phyloP scores from a whole-genome alignment of 2,113 vertebrate species.

The Cynopterus brachyotis region DNA sequence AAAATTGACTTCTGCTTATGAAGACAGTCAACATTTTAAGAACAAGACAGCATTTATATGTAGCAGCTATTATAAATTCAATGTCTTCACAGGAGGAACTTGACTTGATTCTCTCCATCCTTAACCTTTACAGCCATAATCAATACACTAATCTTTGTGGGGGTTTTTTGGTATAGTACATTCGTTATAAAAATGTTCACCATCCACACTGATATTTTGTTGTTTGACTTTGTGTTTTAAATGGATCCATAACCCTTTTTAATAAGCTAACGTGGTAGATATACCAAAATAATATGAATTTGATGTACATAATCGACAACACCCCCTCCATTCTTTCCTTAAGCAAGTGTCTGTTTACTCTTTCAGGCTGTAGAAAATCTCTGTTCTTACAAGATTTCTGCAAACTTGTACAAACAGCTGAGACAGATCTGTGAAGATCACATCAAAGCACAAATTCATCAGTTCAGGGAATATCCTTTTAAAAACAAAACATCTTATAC shows the following conservation, averaged over 20 bases:
- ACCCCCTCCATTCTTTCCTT: background rate
- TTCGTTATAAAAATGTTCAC: conserved; percentile 17
- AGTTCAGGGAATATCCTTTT: conserved; percentile 99
- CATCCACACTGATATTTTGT: background rate
- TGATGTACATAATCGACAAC: conserved; percentile 38
- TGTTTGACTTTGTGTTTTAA: conserved; percentile 48
- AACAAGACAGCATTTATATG: conserved; percentile 27
- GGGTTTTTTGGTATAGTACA: background rate
- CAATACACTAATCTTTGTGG: background rate
- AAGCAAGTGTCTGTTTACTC: conserved; percentile 62
- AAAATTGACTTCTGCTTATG: conserved; percentile 3
- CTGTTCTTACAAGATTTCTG: conserved; percentile 99
- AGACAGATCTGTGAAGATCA: conserved; percentile 98
- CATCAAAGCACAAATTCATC: conserved; percentile 98
- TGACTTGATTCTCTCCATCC: background rate
- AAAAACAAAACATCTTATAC: conserved; percentile 35
- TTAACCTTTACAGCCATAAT: conserved; percentile 19
- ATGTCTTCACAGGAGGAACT: background rate
- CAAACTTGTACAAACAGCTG: conserved; percentile 98
- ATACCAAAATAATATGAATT: conserved; percentile 37
- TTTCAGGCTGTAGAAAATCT: conserved; percentile 98
- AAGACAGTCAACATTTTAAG: conserved; percentile 46
- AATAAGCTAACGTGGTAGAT: background rate
- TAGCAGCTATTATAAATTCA: background rate
- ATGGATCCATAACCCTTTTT: background rate